Evolutionary conservation across 2,113 vertebrate species (phyloP).

Genomic region (Cochlearius cochlearius): DNA sequence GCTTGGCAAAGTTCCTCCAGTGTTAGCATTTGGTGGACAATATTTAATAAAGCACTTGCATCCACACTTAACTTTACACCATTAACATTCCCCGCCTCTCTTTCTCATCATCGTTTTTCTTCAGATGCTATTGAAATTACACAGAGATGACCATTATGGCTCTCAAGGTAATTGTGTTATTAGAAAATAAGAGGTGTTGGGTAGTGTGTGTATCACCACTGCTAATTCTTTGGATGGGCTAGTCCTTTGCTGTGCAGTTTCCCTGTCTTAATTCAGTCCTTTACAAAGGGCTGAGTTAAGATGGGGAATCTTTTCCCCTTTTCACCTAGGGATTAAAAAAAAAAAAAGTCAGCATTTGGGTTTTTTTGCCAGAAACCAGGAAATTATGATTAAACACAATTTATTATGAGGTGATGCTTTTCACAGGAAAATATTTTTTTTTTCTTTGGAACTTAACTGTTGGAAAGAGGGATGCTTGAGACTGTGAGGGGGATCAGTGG

Average conservation of each 20-base stretch:
- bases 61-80: neutral
- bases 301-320: neutral
- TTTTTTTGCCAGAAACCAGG: neutral
- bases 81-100: neutral
- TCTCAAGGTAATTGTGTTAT: neutral
- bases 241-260: neutral
- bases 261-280: neutral
- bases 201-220: too few species aligned
- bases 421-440: neutral
- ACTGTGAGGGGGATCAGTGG: neutral
- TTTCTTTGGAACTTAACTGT: neutral
- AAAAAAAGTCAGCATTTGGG: neutral
- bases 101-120: neutral
- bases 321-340: neutral
- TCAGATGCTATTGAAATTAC: neutral
- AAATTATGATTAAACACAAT: neutral
- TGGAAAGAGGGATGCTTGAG: neutral
- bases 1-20: neutral
- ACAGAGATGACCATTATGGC: neutral
- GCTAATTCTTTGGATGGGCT: neutral
- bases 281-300: neutral
- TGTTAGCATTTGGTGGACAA: neutral
- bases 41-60: conserved; percentile 2
- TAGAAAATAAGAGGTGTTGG: neutral
- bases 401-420: neutral